These are phyloP conservation scores for Pentalonia nigronervosa DNA, from an alignment of 1,140 invertebrate genomes.

Conservation along the genomic window DNA sequence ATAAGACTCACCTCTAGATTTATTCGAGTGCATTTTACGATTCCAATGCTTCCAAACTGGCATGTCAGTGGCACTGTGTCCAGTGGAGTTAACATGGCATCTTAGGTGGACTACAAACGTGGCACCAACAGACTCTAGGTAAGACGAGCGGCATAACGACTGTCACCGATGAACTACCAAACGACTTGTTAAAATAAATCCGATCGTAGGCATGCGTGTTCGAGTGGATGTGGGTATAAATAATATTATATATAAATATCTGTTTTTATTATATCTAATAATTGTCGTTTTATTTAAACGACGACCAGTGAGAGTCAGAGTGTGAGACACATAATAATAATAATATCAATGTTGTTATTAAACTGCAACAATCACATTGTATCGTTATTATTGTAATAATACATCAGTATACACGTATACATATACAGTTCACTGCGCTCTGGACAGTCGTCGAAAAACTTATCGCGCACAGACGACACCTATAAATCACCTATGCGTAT, in stretches of 20 bases:
- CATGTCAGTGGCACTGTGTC: constrained; percentile 28
- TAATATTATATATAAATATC: not conserved
- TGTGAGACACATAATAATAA: not conserved
- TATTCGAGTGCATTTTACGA: constrained; percentile 42
- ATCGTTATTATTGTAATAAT: not conserved
- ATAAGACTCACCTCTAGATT: constrained; percentile 45
- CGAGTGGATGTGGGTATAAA: not conserved
- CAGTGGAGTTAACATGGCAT: not conserved
- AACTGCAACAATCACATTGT: not conserved
- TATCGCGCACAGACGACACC: not conserved
- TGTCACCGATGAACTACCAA: not conserved
- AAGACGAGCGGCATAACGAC: not conserved
- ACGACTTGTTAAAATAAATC: not conserved
- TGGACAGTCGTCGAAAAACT: not conserved
- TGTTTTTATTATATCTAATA: not conserved
- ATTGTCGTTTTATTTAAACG: not conserved
- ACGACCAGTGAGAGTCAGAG: not conserved
- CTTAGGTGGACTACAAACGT: not conserved
- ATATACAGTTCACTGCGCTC: not conserved
- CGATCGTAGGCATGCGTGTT: not conserved
- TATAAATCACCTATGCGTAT: not conserved
- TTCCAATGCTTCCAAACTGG: constrained; percentile 47
- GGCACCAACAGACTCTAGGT: too few relatives aligned
- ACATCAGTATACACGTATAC: not conserved
- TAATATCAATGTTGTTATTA: not conserved